Evolutionary conservation across 2,797 vertebrate species (phyloP), one percentile per base, ranked within the genome.

Genomic region (Sebastiscus tertius): DNA sequence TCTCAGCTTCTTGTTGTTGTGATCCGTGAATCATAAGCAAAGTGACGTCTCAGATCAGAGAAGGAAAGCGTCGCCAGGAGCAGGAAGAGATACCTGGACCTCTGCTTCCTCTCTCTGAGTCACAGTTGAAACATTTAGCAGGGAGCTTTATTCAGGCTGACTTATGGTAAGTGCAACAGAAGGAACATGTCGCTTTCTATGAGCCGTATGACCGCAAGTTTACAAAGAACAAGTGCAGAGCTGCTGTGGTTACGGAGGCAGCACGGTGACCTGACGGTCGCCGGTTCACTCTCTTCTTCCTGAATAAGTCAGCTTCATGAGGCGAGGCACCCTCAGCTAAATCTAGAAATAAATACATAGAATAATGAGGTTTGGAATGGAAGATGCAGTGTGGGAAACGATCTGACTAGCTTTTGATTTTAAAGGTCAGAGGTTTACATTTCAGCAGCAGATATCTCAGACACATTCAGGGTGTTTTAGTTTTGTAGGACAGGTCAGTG

Each of bases 81-180:
- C 29, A 9, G 10, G 24, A 22, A 8, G 7, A 74, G 34, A 26
- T 0, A 54, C 54, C 80, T 42, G 6, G 12, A 39, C 34, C 42
- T 39, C 14, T 16, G 42, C 42, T 46, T 18, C 42, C 42, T 46
- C 42, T 46, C 42, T 63, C 22, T 39, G 62, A 78, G 22, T 67
- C 65, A 24, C 4, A 22, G 16, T 67, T 74, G 12, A 29, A 75
- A 64, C 56, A 54, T 80, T 77, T 66, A 83, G 34, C 60, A 6
- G 9, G 5, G 27, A 33, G 65, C 34, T 61, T 80, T 20, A 74
- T 80, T 60, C 65, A 74, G 8, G 1, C 16, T 5, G 69, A 75
- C 79, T 63, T 4, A 31, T 0, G 4, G 49, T 52, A 0, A 27
- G 63, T 54, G 72, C 46, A 72, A 27, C 72, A 75, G 46, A 71